Evolutionary conservation across 1,140 invertebrate genomes (phyloP).

Genomic region (Manduca sexta): DNA sequence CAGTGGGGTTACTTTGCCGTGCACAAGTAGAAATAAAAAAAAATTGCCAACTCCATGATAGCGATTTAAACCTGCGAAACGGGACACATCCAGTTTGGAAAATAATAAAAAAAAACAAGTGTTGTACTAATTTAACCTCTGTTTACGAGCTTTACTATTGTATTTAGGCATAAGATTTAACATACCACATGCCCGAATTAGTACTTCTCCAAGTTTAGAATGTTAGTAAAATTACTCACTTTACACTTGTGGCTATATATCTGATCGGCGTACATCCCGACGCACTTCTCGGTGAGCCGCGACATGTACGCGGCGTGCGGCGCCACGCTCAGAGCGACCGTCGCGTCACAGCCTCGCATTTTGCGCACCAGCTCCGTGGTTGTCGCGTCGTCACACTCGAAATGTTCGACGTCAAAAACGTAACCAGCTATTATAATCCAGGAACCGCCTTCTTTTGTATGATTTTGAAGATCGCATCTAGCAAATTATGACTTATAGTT

Average conservation of each 20-base stretch:
- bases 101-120: too few species aligned
- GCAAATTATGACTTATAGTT: too few species aligned
- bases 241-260: constrained; percentile 38
- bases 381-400: constrained; percentile 79
- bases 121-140: too few species aligned
- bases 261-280: constrained; percentile 67
- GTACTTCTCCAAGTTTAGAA: too few species aligned
- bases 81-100: too few species aligned
- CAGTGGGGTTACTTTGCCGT: too few species aligned
- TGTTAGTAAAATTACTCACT: constrained; percentile 26
- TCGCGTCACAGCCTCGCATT: constrained; percentile 78
- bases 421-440: constrained; percentile 93
- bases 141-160: too few species aligned
- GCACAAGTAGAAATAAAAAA: too few species aligned
- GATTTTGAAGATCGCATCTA: constrained; percentile 90
- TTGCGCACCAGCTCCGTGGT: constrained; percentile 76
- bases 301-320: constrained; percentile 72
- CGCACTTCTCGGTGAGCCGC: constrained; percentile 77
- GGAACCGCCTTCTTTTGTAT: constrained; percentile 91
- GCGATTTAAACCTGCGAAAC: too few species aligned
- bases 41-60: too few species aligned
- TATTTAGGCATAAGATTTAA: too few species aligned
- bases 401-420: constrained; percentile 93
- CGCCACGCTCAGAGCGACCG: constrained; percentile 74
- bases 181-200: too few species aligned